phyloP scores from a whole-genome alignment of 2,888 invertebrate species.

The Temnothorax ravouxi region DNA sequence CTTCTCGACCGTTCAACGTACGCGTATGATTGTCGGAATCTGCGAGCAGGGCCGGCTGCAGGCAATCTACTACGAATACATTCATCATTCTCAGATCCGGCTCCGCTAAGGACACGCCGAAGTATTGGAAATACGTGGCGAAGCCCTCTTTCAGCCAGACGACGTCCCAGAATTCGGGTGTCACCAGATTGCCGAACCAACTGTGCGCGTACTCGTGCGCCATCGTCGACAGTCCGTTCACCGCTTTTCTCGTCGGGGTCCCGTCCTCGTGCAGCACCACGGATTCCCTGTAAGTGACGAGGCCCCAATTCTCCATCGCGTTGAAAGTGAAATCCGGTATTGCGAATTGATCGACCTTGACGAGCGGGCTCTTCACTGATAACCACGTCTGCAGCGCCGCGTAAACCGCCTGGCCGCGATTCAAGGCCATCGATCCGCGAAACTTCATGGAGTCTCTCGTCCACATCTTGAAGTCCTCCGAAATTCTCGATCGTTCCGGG shows the following conservation, averaged over 20 bases:
- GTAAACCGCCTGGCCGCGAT: slow-evolving; percentile 73
- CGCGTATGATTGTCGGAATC: slow-evolving; percentile 87
- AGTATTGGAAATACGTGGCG: slow-evolving; percentile 87
- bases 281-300: slow-evolving; percentile 90
- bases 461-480: slow-evolving; percentile 71
- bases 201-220: slow-evolving; percentile 88
- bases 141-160: slow-evolving; percentile 87
- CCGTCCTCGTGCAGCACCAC: slow-evolving; percentile 65
- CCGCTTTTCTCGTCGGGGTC: slow-evolving; percentile 58
- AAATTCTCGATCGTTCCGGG: slow-evolving; percentile 33
- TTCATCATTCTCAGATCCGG: slow-evolving; percentile 85
- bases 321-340: slow-evolving; percentile 94
- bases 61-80: slow-evolving; percentile 85
- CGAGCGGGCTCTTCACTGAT: slow-evolving; percentile 78
- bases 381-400: slow-evolving; percentile 70
- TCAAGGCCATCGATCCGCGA: slow-evolving; percentile 60
- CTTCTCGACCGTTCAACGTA: slow-evolving; percentile 87
- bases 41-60: slow-evolving; percentile 82
- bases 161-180: slow-evolving; percentile 84
- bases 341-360: slow-evolving; percentile 93
- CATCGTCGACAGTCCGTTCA: slow-evolving; percentile 79
- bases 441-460: slow-evolving; percentile 67
- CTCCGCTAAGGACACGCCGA: slow-evolving; percentile 60
- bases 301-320: slow-evolving; percentile 98
- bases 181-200: slow-evolving; percentile 86